phyloP scores from a whole-genome alignment of 2,113 vertebrate genomes.

The Litocranius walleri region DNA sequence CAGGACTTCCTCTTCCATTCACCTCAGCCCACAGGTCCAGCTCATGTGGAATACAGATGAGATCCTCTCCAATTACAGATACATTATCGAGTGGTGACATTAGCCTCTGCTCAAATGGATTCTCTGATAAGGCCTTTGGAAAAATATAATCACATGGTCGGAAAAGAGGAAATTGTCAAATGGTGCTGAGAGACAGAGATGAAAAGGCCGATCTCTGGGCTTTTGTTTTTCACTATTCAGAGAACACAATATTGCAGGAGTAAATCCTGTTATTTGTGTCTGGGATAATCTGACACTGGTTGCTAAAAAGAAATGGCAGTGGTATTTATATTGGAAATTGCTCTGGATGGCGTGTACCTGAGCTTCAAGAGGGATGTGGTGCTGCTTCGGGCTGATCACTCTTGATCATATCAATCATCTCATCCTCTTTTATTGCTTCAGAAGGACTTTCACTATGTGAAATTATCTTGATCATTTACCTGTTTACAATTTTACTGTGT shows the following conservation, averaged over 20 bases:
- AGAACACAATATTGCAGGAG: not conserved
- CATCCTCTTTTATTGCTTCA: not conserved
- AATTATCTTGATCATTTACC: not conserved
- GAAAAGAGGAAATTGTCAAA: constrained; percentile 35
- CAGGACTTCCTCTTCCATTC: not conserved
- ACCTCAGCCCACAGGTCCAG: not conserved
- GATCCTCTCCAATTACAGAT: constrained; percentile 32
- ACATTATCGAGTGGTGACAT: constrained; percentile 15
- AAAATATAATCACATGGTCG: constrained; percentile 43
- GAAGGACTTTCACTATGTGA: not conserved
- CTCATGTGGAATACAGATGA: constrained; percentile 53
- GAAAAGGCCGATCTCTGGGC: not conserved
- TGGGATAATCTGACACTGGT: not conserved
- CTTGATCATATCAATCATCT: not conserved
- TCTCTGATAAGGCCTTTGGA: constrained; percentile 17
- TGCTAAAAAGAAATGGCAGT: not conserved
- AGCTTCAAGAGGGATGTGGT: not conserved
- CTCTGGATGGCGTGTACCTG: not conserved
- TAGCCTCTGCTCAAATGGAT: constrained; percentile 9
- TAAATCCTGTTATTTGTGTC: not conserved
- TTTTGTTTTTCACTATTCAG: constrained; percentile 35
- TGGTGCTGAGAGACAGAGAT: constrained; percentile 1
- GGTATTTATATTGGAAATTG: not conserved
- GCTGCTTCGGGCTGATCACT: accelerated
- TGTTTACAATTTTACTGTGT: not conserved